Conservation (phyloP, 2,797 vertebrate genomes). For the Morus bassanus region DNA sequence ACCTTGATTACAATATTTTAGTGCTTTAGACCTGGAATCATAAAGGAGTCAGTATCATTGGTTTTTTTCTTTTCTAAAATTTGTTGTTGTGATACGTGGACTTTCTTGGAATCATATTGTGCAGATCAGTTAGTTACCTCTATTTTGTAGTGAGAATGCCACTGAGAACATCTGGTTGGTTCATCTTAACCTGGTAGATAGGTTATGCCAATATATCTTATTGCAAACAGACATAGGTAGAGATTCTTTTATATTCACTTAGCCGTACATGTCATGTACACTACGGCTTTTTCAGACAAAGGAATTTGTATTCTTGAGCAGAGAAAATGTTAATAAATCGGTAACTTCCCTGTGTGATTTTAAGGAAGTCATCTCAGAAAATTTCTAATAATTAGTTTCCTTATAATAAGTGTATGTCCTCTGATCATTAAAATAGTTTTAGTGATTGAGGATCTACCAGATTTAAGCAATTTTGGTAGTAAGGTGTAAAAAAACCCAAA, state of each 20-base stretch:
- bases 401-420: background rate
- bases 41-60: background rate
- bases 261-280: background rate
- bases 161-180: background rate
- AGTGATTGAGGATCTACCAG: background rate
- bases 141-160: background rate
- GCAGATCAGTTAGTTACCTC: background rate
- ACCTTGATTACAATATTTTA: background rate
- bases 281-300: background rate
- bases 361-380: background rate
- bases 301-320: background rate
- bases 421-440: background rate
- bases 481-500: background rate
- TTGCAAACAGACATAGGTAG: background rate
- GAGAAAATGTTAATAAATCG: background rate
- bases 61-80: background rate
- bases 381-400: background rate
- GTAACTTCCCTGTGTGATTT: background rate
- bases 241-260: background rate
- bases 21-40: background rate
- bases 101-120: background rate
- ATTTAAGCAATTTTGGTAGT: background rate
- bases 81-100: background rate
- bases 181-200: background rate
- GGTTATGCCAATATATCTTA: background rate